Evolutionary conservation across 1,140 invertebrate genomes (phyloP).

Genomic region (Halictus rubicundus): DNA sequence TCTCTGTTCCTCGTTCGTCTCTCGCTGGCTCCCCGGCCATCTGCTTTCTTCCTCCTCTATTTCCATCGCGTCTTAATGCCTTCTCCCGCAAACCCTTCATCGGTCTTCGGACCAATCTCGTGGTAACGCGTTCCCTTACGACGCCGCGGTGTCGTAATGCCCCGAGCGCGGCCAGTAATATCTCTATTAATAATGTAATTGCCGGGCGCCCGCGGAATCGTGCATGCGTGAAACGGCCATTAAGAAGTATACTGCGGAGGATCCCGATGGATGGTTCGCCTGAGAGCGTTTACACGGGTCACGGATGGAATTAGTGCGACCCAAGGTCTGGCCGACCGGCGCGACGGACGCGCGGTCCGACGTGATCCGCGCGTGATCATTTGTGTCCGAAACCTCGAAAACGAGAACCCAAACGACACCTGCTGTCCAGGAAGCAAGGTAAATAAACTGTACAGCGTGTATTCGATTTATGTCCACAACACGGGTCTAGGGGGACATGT

Average conservation of each 20-base stretch:
- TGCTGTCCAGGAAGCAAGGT: too few relatives aligned
- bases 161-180: conserved; percentile 64
- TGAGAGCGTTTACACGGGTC: conserved; percentile 67
- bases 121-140: conserved; percentile 63
- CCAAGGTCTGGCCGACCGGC: neutral
- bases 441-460: too few relatives aligned
- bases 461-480: too few relatives aligned
- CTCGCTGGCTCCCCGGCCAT: neutral
- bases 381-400: too few relatives aligned
- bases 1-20: neutral
- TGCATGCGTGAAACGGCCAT: conserved; percentile 66
- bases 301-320: conserved; percentile 53
- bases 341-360: neutral
- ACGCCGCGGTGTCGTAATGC: conserved; percentile 60
- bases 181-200: conserved; percentile 76
- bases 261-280: conserved; percentile 35
- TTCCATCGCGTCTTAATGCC: conserved; percentile 44
- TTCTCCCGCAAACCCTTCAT: conserved; percentile 10
- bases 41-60: conserved; percentile 4
- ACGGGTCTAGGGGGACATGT: too few relatives aligned
- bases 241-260: conserved; percentile 45
- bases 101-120: conserved; percentile 42
- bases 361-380: too few relatives aligned
- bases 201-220: conserved; percentile 65
- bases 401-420: too few relatives aligned